phyloP scores from a whole-genome alignment of 2,113 vertebrate species.

The Pangasianodon hypophthalmus region DNA sequence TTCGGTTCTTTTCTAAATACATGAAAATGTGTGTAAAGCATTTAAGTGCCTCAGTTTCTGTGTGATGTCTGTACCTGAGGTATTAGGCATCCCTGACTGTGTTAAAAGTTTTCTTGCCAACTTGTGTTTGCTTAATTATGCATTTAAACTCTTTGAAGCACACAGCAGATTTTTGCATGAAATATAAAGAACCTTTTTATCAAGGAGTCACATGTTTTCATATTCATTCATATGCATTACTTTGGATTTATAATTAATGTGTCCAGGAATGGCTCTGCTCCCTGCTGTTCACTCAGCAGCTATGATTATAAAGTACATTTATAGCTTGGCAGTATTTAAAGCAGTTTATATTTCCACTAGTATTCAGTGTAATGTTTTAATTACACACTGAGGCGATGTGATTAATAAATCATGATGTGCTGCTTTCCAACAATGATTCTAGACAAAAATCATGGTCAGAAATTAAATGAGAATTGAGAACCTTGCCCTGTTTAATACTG shows the following conservation, averaged over 20 bases:
- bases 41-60: neutral
- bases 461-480: constrained; percentile 46
- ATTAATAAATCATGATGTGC: constrained; percentile 38
- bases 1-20: neutral
- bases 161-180: neutral
- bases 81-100: neutral
- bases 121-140: neutral
- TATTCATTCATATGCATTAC: neutral
- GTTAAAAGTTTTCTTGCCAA: neutral
- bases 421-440: constrained; percentile 18
- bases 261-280: constrained; percentile 5
- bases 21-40: neutral
- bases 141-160: neutral
- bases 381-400: constrained; percentile 7
- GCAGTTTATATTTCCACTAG: constrained; percentile 15
- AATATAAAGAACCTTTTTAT: neutral
- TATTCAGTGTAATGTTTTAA: constrained; percentile 26
- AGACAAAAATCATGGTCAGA: constrained; percentile 33
- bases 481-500: constrained; percentile 30
- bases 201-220: neutral
- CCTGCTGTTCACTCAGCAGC: constrained; percentile 23
- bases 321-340: constrained; percentile 14
- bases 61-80: neutral
- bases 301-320: constrained; percentile 26
- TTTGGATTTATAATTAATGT: constrained; percentile 4